Evolutionary conservation across 2,888 invertebrate genomes (phyloP).

Genomic region (Pachycephus smyrnensis): DNA sequence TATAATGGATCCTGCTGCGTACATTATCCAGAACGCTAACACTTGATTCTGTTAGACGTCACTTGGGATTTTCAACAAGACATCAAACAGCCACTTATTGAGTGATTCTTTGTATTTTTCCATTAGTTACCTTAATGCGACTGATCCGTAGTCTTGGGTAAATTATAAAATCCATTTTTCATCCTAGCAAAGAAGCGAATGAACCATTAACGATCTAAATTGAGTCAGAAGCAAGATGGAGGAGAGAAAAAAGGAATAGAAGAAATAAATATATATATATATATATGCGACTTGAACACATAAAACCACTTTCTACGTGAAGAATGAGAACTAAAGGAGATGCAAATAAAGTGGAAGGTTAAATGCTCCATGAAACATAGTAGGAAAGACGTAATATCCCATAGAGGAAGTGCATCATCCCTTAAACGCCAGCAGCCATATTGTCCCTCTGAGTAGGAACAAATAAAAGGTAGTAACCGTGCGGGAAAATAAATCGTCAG

Average conservation of each 20-base stretch:
- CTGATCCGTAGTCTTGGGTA: not conserved
- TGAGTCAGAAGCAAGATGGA: too few relatives aligned
- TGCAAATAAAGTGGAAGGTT: not conserved
- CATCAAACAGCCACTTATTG: not conserved
- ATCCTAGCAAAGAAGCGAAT: too few relatives aligned
- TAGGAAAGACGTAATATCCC: not conserved
- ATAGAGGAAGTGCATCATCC: too few relatives aligned
- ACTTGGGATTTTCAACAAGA: not conserved
- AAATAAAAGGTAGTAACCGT: too few relatives aligned
- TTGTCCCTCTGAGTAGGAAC: too few relatives aligned
- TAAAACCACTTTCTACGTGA: too few relatives aligned
- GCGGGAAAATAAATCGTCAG: not conserved
- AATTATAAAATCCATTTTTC: too few relatives aligned
- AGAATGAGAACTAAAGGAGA: not conserved
- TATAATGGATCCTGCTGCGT: not conserved
- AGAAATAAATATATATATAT: too few relatives aligned
- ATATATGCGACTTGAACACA: too few relatives aligned
- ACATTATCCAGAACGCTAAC: conserved; percentile 2
- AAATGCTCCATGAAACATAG: not conserved
- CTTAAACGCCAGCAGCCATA: too few relatives aligned
- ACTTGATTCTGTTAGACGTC: conserved; percentile 1
- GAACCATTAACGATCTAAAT: too few relatives aligned
- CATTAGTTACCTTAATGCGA: not conserved
- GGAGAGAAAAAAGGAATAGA: too few relatives aligned
- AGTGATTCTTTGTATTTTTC: not conserved